Conservation (phyloP, 2,888 invertebrate genomes). For the Stenolophus ochropezus region DNA sequence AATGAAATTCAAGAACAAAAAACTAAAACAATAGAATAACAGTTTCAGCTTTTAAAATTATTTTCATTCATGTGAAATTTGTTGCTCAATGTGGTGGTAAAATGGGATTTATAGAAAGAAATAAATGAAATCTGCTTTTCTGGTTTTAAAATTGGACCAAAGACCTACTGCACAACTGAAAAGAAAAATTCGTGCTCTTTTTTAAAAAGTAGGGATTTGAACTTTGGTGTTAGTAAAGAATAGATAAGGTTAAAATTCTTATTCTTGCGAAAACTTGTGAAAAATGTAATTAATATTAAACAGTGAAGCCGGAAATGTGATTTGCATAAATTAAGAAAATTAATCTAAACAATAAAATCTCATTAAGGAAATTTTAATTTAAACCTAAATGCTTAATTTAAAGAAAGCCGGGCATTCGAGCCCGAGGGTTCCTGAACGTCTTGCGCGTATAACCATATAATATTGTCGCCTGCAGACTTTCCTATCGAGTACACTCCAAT, state of each 20-base stretch:
- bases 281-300: conserved; percentile 25
- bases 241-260: background rate
- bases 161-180: too few species aligned
- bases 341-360: conserved; percentile 50
- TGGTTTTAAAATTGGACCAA: too few species aligned
- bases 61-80: too few species aligned
- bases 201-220: too few species aligned
- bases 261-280: background rate
- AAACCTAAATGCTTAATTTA: conserved; percentile 54
- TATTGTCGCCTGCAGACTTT: conserved; percentile 62
- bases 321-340: conserved; percentile 49
- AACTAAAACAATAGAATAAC: too few species aligned
- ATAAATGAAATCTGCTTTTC: too few species aligned
- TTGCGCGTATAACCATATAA: conserved; percentile 61
- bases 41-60: too few species aligned
- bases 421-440: background rate
- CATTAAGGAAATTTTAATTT: conserved; percentile 57
- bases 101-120: too few species aligned
- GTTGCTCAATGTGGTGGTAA: too few species aligned
- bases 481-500: conserved; percentile 58
- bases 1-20: too few species aligned
- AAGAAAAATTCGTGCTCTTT: too few species aligned
- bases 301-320: conserved; percentile 14
- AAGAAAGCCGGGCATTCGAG: conserved; percentile 42
- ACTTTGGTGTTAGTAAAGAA: background rate